Evolutionary conservation across 2,797 vertebrate species (phyloP).

Genomic region (Chromis chromis): DNA sequence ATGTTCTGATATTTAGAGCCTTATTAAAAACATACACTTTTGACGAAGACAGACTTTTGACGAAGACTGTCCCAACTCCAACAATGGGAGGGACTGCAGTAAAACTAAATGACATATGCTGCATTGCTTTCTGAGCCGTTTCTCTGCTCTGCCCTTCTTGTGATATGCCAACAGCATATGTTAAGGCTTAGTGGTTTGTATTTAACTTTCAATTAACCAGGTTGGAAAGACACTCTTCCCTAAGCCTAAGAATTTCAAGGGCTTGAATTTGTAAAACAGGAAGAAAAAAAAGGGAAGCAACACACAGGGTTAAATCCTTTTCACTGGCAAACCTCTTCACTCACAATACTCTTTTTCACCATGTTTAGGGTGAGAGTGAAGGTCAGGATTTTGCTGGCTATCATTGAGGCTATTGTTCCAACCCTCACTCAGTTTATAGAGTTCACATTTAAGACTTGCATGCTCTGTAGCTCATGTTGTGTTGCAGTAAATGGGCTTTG

Average conservation of each 20-base stretch:
- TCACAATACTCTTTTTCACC: slow-evolving; percentile 33
- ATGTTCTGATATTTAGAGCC: slow-evolving; percentile 77
- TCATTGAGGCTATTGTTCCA: slow-evolving; percentile 25
- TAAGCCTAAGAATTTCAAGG: slow-evolving; percentile 37
- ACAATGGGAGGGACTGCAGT: slow-evolving; percentile 2
- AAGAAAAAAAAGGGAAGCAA: slow-evolving; percentile 7
- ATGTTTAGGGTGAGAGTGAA: slow-evolving; percentile 21
- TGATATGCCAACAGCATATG: slow-evolving; percentile 27
- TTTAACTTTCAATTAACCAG: slow-evolving; percentile 57
- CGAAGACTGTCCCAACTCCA: slow-evolving; percentile 19
- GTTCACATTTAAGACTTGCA: slow-evolving; percentile 20
- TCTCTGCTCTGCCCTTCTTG: slow-evolving; percentile 41
- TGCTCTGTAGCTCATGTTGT: slow-evolving; percentile 12
- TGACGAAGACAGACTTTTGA: slow-evolving; percentile 24
- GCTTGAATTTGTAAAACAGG: slow-evolving; percentile 20
- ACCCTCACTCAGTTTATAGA: slow-evolving; percentile 1
- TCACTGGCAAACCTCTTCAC: slow-evolving; percentile 37
- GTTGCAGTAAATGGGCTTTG: slow-evolving; percentile 3
- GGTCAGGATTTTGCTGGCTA: slow-evolving; percentile 34
- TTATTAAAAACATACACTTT: slow-evolving; percentile 68
- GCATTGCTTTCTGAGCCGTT: slow-evolving; percentile 25
- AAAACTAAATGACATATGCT: slow-evolving; percentile 20
- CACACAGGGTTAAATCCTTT: slow-evolving; percentile 31
- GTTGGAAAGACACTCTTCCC: slow-evolving; percentile 45
- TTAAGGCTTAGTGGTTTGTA: slow-evolving; percentile 47